Evolutionary conservation across 2,797 vertebrate genomes (phyloP), one percentile per base, ranked within the genome.

Genomic region (Sitta carolinensis): DNA sequence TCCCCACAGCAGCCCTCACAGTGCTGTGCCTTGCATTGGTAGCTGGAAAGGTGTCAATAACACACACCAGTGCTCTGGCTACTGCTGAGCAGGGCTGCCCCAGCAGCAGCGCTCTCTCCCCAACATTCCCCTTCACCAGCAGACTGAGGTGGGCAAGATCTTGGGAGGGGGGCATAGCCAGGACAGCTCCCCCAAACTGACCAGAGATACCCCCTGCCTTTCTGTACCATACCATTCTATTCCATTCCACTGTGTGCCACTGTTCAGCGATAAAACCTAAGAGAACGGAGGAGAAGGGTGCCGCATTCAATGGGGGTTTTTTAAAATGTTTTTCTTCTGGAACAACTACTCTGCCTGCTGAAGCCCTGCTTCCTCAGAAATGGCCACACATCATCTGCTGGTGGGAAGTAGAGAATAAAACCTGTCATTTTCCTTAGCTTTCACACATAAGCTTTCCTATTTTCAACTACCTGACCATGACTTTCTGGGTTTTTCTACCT

Each of bases 261-360:
- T 43, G 16, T 52, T 66, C 34, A 26, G 12, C 47, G 70, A 19
- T 66, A 59, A 82, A 59, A 70, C 3, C 23, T 36, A n/a, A 64
- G 16, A 70, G 51, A 82, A 76, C 13, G 52, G n/a, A 51, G 45
- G 34, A 61, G 40, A 75, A 57, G 5, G 14, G 7, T 15, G 3
- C 6, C 4, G 23, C 9, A 3, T 86, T 76, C 4, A 1, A 4
- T 42, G 7, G 10, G 4, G 2, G 0, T 11, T 68, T 27, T 75
- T 50, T 23, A 0, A 19, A 8, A 16, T 21, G 2, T 30, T 54
- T 48, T 10, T 66, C 17, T 66, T 30, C 47, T 64, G 59, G 42
- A 66, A 7, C 6, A 50, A 4, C 5, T 1, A 0, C 13, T 72
- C 40, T 77, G 25, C 12, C 17, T 77, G 3, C 21, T 32, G 21